Percentiles rank a stretch among this genome's conserved stretches.
These are phyloP conservation scores for Suillia variegata DNA, from an alignment of 2,888 invertebrate species.

Conservation along the genomic window DNA sequence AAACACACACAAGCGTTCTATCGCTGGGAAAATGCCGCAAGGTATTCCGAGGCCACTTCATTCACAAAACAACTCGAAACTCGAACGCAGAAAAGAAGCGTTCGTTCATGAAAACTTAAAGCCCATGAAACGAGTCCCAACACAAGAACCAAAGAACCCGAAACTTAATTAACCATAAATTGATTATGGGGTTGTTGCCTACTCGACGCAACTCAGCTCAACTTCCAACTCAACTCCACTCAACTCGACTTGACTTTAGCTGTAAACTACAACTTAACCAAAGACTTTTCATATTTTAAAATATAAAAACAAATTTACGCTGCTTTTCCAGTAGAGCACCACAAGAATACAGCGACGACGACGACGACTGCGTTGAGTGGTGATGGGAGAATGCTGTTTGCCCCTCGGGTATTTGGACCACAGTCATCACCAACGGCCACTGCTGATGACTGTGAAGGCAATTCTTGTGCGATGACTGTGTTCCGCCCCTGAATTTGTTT, in stretches of 20 bases:
- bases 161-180: slow-evolving; percentile 32
- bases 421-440: background rate
- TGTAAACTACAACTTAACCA: too few relatives aligned
- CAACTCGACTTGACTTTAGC: too few relatives aligned
- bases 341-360: background rate
- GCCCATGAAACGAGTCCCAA: background rate
- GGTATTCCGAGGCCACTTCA: background rate
- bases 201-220: background rate
- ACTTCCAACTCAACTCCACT: background rate
- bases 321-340: background rate
- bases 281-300: background rate
- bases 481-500: background rate
- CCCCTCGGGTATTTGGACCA: background rate
- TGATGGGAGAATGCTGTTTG: too few relatives aligned
- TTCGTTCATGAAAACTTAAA: too few relatives aligned
- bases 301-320: background rate
- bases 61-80: background rate
- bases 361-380: too few relatives aligned
- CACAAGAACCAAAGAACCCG: background rate
- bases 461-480: background rate
- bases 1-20: background rate
- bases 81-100: too few relatives aligned
- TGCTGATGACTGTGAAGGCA: background rate
- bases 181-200: slow-evolving; percentile 27
- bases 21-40: background rate